Evolutionary conservation across 2,888 invertebrate genomes (phyloP).

Genomic region (Pristionchus mayeri): DNA sequence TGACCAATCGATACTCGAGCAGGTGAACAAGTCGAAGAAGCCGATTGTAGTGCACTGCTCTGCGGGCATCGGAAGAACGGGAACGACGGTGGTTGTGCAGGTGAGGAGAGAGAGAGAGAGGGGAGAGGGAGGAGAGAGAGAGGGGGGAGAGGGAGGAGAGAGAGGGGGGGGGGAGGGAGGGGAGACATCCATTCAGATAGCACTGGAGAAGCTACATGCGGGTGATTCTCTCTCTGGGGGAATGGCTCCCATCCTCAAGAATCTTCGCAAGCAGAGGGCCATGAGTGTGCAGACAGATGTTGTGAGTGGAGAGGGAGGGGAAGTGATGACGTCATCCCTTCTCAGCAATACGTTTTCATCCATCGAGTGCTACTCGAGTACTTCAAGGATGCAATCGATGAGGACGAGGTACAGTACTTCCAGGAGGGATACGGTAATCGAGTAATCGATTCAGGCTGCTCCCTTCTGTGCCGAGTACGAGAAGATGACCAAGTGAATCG

Average conservation of each 20-base stretch:
- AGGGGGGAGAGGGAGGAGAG: too few relatives aligned
- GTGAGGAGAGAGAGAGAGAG: too few relatives aligned
- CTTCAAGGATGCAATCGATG: constrained; percentile 53
- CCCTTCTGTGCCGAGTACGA: neutral
- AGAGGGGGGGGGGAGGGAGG: too few relatives aligned
- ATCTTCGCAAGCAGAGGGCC: neutral
- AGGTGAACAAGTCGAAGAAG: neutral
- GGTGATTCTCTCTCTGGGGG: neutral
- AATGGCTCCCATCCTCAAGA: neutral
- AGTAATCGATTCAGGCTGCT: neutral
- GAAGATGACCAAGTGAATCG: neutral
- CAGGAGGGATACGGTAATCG: neutral
- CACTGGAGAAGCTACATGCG: neutral
- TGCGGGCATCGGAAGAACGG: neutral
- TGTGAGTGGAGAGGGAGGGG: neutral
- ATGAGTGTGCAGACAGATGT: neutral
- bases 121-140: too few relatives aligned
- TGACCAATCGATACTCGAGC: too few relatives aligned
- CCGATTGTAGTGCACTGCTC: constrained; percentile 10
- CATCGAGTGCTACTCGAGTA: constrained; percentile 57
- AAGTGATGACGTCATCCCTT: neutral
- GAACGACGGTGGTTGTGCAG: neutral
- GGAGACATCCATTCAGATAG: neutral
- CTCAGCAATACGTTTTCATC: constrained; percentile 58
- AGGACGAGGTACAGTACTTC: neutral